A percentile compares a stretch with the other conserved stretches of the same genome.
Evolutionary conservation across 2,113 vertebrate species (phyloP).

Genomic region (Corythornis madagascariensis): DNA sequence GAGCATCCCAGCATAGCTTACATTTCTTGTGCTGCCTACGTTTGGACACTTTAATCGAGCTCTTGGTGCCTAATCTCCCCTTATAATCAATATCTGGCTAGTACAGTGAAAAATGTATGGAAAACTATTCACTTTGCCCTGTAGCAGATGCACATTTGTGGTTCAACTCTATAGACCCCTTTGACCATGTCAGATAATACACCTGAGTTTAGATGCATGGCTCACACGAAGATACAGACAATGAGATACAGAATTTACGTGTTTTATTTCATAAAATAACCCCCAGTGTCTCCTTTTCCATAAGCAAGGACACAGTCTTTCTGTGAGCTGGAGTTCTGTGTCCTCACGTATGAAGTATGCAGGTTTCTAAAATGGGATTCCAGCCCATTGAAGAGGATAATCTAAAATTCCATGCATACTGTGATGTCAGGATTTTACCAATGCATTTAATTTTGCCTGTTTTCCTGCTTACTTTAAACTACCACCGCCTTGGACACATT

Average conservation of each 20-base stretch:
- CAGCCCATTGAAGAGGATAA: neutral
- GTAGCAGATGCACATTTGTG: rapidly evolving
- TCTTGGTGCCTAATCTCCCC: neutral
- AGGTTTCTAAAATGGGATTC: neutral
- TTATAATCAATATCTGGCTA: neutral
- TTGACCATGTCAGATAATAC: neutral
- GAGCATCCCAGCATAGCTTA: neutral
- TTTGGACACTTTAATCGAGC: neutral
- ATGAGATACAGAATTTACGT: neutral
- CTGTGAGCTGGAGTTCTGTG: neutral
- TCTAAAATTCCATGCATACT: neutral
- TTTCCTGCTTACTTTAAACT: neutral
- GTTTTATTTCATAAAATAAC: neutral
- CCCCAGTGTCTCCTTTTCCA: neutral
- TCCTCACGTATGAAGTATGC: neutral
- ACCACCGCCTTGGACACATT: neutral
- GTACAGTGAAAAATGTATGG: neutral
- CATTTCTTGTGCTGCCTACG: neutral
- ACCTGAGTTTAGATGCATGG: neutral
- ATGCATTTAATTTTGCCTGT: neutral
- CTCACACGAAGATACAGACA: neutral
- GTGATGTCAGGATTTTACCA: neutral
- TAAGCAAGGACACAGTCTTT: neutral
- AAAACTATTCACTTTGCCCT: neutral
- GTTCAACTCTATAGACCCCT: neutral